These are phyloP conservation scores for Acleris literana DNA, from an alignment of 2,888 invertebrate species.

Conservation along the genomic window DNA sequence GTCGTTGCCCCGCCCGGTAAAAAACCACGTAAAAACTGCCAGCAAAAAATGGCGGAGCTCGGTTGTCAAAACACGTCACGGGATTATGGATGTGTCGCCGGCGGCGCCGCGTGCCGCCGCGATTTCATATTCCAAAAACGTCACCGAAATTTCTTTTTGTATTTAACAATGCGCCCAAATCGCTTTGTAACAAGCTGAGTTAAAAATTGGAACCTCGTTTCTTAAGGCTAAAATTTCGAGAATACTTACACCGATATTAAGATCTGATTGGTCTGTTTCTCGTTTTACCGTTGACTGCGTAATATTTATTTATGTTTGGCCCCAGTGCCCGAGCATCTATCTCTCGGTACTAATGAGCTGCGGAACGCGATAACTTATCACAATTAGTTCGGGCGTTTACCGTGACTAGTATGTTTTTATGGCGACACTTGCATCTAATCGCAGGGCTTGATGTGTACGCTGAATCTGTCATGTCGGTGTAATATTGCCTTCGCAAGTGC, in stretches of 20 bases:
- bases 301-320: slow-evolving; percentile 25
- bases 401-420: slow-evolving; percentile 36
- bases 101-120: slow-evolving; percentile 52
- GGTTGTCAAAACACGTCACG: slow-evolving; percentile 79
- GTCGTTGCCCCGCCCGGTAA: slow-evolving; percentile 61
- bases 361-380: slow-evolving; percentile 26
- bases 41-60: slow-evolving; percentile 59
- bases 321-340: slow-evolving; percentile 20
- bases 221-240: slow-evolving; percentile 14
- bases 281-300: slow-evolving; percentile 22
- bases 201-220: slow-evolving; percentile 16
- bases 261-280: slow-evolving; percentile 8
- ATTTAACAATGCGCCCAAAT: slow-evolving; percentile 21
- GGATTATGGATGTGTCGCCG: slow-evolving; percentile 78
- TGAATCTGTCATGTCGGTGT: slow-evolving; percentile 9
- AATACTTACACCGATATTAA: slow-evolving; percentile 11
- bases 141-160: slow-evolving; percentile 17
- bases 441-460: slow-evolving; percentile 15
- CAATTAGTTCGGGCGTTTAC: slow-evolving; percentile 29
- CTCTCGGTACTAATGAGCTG: slow-evolving; percentile 23
- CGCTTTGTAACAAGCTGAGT: slow-evolving; percentile 26
- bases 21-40: slow-evolving; percentile 61
- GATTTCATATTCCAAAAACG: slow-evolving; percentile 28
- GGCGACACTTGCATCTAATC: slow-evolving; percentile 29
- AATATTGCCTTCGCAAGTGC: too few species aligned